Percentiles rank a stretch among this genome's conserved stretches.
phyloP scores from a whole-genome alignment of 2,888 invertebrate species.

The Phytoseiulus persimilis region DNA sequence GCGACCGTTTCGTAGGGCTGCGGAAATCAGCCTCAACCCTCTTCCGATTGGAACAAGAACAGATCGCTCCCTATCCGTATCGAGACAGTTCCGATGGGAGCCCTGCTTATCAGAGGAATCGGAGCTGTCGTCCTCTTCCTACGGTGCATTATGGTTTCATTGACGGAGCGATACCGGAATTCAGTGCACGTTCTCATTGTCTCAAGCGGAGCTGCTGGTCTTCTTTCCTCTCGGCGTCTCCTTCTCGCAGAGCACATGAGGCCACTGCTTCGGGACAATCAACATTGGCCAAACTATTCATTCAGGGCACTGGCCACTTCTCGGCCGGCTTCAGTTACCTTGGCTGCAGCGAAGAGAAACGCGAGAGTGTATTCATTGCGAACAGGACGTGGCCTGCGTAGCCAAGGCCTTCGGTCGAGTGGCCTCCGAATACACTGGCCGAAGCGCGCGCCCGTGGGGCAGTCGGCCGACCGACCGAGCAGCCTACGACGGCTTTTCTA shows the following conservation, averaged over 20 bases:
- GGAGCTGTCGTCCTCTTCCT: neutral
- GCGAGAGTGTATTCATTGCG: neutral
- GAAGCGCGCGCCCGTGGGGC: neutral
- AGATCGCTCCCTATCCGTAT: neutral
- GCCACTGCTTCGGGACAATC: neutral
- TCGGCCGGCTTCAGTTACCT: neutral
- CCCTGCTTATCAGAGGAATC: neutral
- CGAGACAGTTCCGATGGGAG: neutral
- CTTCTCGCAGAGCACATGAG: neutral
- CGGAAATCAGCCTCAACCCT: no score
- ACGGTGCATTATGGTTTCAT: neutral
- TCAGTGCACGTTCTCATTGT: neutral
- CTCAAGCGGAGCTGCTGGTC: neutral
- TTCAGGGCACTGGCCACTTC: neutral
- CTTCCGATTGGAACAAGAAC: neutral
- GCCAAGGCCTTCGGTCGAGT: neutral
- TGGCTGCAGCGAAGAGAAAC: neutral
- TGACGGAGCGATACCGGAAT: neutral
- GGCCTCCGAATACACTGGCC: neutral
- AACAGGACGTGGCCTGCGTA: neutral
- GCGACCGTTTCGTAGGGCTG: no score
- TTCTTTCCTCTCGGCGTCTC: neutral
- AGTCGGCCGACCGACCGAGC: neutral
- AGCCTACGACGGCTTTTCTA: neutral
- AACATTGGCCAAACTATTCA: conserved; percentile 5